Conservation (phyloP, 2,113 vertebrate genomes). For the Ceyx melanurus region DNA sequence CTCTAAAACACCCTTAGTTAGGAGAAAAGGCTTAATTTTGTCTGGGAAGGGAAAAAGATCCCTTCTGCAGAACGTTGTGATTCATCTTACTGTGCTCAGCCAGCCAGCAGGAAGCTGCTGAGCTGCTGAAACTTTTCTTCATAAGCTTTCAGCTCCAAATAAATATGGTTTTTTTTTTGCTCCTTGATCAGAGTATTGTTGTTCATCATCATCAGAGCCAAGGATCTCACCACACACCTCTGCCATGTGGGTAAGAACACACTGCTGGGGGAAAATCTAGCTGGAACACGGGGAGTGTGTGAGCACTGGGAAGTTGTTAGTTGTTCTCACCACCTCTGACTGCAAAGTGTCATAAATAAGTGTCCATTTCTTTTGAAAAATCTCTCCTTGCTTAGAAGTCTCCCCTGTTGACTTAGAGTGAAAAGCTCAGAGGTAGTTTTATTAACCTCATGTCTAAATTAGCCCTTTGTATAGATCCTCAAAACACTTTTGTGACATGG, state of each 20-base stretch:
- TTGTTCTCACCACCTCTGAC: background rate
- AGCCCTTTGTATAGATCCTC: background rate
- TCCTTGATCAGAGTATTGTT: background rate
- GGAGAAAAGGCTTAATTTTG: background rate
- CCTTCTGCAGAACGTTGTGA: background rate
- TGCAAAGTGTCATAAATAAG: background rate
- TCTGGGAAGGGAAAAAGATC: background rate
- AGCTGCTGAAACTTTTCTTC: slow-evolving; percentile 4
- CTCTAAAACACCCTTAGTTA: background rate
- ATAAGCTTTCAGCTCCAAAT: background rate
- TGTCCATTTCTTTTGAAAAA: background rate
- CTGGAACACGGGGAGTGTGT: background rate
- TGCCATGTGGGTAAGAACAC: background rate
- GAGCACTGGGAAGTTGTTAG: accelerated
- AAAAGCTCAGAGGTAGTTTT: background rate
- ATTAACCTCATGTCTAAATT: background rate
- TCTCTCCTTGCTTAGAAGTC: background rate
- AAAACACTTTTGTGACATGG: background rate
- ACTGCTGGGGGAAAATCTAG: background rate
- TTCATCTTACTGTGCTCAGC: background rate
- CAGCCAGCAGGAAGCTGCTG: background rate
- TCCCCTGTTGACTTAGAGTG: background rate
- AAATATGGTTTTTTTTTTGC: background rate
- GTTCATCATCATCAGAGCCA: background rate
- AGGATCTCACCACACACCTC: background rate